Evolutionary conservation across 2,797 vertebrate species (phyloP).

Genomic region (Tiaroga cobitis): DNA sequence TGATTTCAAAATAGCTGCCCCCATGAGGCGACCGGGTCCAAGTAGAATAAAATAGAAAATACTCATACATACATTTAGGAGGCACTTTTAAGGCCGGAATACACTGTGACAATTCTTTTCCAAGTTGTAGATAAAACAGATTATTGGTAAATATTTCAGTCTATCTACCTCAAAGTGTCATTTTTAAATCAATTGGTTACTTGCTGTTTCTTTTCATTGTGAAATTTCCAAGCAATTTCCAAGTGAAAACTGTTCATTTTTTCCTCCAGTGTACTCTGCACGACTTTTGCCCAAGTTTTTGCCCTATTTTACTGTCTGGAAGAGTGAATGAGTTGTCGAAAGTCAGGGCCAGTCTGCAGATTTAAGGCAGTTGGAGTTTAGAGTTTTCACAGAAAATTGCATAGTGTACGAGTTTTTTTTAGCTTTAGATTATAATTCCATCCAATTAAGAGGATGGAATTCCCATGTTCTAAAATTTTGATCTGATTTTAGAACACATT

Average conservation of each 20-base stretch:
- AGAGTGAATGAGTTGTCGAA: not conserved
- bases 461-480: too few species aligned
- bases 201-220: not conserved
- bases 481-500: not conserved
- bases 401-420: not conserved
- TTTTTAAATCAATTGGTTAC: not conserved
- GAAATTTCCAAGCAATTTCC: not conserved
- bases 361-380: too few species aligned
- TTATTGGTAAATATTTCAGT: not conserved
- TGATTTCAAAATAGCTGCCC: not conserved
- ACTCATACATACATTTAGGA: not conserved
- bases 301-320: not conserved
- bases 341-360: not conserved
- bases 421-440: not conserved
- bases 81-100: not conserved
- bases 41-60: not conserved
- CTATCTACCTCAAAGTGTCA: too few species aligned
- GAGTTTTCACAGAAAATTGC: not conserved
- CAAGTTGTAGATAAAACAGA: not conserved
- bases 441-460: not conserved
- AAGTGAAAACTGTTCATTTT: not conserved
- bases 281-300: not conserved
- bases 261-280: not conserved
- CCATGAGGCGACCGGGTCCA: not conserved
- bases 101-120: not conserved